Base-by-base conservation (phyloP, 2,113 vertebrate genomes). In the Telmatochromis sp. region DNA sequence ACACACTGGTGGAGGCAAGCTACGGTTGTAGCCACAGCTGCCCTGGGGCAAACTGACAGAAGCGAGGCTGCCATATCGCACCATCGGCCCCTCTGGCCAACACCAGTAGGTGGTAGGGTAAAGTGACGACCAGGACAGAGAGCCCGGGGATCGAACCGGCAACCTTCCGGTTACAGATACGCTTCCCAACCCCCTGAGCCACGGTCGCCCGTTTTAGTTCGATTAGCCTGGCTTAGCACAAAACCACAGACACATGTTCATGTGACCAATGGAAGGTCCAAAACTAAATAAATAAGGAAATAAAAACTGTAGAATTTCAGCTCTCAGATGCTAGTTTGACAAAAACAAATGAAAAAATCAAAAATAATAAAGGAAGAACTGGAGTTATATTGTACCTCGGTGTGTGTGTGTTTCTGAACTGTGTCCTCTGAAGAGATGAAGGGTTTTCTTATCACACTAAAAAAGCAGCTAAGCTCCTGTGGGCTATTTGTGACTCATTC, bases 401-500 rank as follows among this genome's bases (percentile, higher is more conserved):
- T 79, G 1, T 53, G 78, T 55, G 10, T 80, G 31, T 71, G 17
- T 8, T 78, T 83, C 60, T 80, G 42, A 89, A 82, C 28, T 75
- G 75, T 75, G n/a, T 80, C 47, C 35, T 68, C 80, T 15, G 35
- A 9, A 85, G 50, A 51, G 45, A 83, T 33, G 40, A 90, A 89
- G 89, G 87, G 26, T 82, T 7, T 68, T 75, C 35, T 37, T 89
- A 80, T 82, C 7, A 45, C 87, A 47, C 33, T 53, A 28, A 35
- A 37, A 65, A 82, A 75, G 60, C 21, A 71, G 78, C 26, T 71
- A 81, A 81, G 28, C 21, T 71, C 40, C 80, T 40, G 40, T 9
- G 50, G 88, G 50, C 80, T 42, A 12, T 47, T 81, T 82, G 26
- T 93, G 79, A 85, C 45, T 86, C 26, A 58, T 63, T 71, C 60